These are phyloP conservation scores for Siphamia tubifer DNA, from an alignment of 2,113 vertebrate species.

Conservation along the genomic window DNA sequence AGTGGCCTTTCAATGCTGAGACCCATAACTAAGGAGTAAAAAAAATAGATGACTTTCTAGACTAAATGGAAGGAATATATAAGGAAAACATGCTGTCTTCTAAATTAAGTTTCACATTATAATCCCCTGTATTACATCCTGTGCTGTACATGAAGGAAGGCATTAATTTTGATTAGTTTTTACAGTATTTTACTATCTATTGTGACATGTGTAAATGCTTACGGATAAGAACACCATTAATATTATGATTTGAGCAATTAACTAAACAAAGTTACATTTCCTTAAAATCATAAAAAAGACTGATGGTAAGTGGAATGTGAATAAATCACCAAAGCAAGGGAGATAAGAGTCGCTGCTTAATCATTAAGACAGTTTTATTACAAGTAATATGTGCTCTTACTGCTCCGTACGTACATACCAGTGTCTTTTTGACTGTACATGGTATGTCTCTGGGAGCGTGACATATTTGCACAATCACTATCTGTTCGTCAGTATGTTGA, in stretches of 20 bases:
- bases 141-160: background rate
- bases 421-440: slow-evolving; percentile 17
- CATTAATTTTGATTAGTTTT: background rate
- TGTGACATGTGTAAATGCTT: slow-evolving; percentile 1
- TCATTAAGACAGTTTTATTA: slow-evolving; percentile 53
- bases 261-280: slow-evolving; percentile 29
- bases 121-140: background rate
- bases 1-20: slow-evolving; percentile 53
- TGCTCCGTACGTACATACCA: slow-evolving; percentile 31
- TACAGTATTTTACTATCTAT: background rate
- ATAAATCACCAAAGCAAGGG: slow-evolving; percentile 4
- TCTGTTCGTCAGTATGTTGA: slow-evolving; percentile 26
- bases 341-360: slow-evolving; percentile 38
- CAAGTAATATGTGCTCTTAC: slow-evolving; percentile 21
- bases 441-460: slow-evolving; percentile 3
- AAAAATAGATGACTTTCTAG: slow-evolving; percentile 39
- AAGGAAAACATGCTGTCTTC: slow-evolving; percentile 29
- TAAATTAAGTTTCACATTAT: slow-evolving; percentile 3
- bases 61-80: slow-evolving; percentile 5
- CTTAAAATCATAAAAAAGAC: slow-evolving; percentile 19
- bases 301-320: slow-evolving; percentile 21
- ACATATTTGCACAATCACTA: slow-evolving; percentile 24
- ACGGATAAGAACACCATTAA: slow-evolving; percentile 1
- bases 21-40: slow-evolving; percentile 34
- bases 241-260: slow-evolving; percentile 12